These are phyloP conservation scores for Molossus molossus DNA, from an alignment of 2,797 vertebrate species.

Conservation along the genomic window DNA sequence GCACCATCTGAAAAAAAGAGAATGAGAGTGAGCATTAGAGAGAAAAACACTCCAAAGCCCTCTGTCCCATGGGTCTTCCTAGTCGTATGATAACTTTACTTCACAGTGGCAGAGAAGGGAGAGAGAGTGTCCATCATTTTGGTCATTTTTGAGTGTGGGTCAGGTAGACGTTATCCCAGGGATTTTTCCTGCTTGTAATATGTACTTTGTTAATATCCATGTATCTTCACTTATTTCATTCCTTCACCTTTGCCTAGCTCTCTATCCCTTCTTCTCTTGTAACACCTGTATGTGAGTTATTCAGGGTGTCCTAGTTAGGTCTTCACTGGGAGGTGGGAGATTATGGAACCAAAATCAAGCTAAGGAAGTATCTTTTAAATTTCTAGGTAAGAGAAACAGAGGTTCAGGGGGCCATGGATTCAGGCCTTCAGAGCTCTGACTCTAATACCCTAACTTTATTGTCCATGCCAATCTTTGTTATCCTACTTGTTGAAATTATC, in stretches of 20 bases:
- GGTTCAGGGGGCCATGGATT: neutral
- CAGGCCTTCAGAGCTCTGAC: neutral
- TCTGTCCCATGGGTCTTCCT: neutral
- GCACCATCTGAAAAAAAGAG: neutral
- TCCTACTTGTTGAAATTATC: conserved; percentile 29
- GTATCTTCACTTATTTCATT: neutral
- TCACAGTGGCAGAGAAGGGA: neutral
- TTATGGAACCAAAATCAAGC: neutral
- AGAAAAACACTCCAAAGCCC: neutral
- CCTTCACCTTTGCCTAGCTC: neutral
- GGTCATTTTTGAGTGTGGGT: neutral
- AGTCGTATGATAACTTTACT: neutral
- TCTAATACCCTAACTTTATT: neutral
- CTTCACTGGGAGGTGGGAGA: neutral
- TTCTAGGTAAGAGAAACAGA: neutral
- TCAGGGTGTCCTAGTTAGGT: neutral
- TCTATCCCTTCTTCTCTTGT: neutral
- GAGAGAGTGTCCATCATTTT: neutral
- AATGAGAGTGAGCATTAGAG: neutral
- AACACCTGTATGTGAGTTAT: neutral
- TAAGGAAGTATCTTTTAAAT: neutral
- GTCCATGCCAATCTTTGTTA: neutral
- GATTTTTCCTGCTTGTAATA: neutral
- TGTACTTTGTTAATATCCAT: neutral
- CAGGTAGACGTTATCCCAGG: neutral